Conservation (phyloP, 2,797 vertebrate species). For the Poecilia picta region DNA sequence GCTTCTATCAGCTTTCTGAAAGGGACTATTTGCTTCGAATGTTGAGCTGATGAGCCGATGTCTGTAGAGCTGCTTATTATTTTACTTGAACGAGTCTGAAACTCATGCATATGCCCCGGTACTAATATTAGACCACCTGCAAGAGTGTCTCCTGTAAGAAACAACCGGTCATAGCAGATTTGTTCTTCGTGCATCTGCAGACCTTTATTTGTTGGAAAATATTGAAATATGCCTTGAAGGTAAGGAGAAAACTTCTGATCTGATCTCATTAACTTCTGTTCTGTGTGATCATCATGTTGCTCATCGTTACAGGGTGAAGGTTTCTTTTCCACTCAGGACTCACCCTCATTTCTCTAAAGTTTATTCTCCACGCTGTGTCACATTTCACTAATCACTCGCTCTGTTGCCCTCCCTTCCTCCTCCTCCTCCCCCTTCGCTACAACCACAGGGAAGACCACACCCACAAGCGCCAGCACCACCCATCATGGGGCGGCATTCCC, state of each 20-base stretch:
- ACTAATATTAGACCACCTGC: neutral
- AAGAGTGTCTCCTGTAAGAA: neutral
- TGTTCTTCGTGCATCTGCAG: neutral
- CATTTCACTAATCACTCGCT: slow-evolving; percentile 84
- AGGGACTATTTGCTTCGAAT: neutral
- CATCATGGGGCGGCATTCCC: slow-evolving; percentile 81
- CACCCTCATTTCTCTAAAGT: slow-evolving; percentile 66
- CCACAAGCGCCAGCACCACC: slow-evolving; percentile 81
- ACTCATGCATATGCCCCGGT: neutral
- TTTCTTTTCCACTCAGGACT: slow-evolving; percentile 55
- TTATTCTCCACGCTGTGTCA: slow-evolving; percentile 66
- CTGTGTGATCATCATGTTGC: slow-evolving; percentile 47
- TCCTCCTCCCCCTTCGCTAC: slow-evolving; percentile 67
- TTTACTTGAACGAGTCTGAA: neutral
- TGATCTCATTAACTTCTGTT: slow-evolving; percentile 15
- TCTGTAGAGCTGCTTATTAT: neutral
- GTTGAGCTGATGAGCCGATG: neutral
- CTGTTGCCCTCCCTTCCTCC: slow-evolving; percentile 65
- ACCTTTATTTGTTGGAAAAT: neutral
- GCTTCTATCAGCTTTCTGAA: neutral
- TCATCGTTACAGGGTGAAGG: slow-evolving; percentile 46
- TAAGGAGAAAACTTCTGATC: neutral
- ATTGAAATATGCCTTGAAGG: neutral
- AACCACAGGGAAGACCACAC: slow-evolving; percentile 85
- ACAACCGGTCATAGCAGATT: neutral